Evolutionary conservation across 2,797 vertebrate species (phyloP), one percentile per base, ranked within the genome.

Genomic region (Ciconia nigra): DNA sequence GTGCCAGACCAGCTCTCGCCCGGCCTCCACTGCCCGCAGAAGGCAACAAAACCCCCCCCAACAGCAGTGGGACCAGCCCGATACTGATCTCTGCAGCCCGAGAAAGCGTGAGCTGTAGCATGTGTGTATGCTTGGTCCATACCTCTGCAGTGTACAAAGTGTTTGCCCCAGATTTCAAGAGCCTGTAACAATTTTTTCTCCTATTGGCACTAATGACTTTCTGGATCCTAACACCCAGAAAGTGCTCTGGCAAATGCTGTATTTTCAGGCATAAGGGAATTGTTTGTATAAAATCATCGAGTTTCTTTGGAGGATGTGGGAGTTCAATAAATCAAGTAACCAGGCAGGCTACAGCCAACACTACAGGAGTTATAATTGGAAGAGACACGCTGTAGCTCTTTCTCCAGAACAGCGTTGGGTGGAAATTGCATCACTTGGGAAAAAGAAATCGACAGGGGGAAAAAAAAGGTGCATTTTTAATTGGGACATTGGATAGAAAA

Each of bases 91-190:
- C 69, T 37, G 80, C 72, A 71, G 63, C 51, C 19, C 72, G 18
- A 28, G 42, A 10, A 10, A 35, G 12, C 1, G 1, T 6, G 47
- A 80, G 52, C 88, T 65, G 2, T 7, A 18, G 44, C 31, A 1
- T 6, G 4, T 1, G 7, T 15, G 15, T n/a, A 1, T 5, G n/a
- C 37, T 26, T 15, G 39, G 63, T 26, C 59, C n/a, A 1, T 3
- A 21, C 11, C 41, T 26, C 85, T 51, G 52, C 78, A 37, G 49
- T 1, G 17, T 4, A 35, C 61, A 10, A 6, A n/a, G 33, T 2
- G 9, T 37, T 54, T 66, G 63, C 18, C 33, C 62, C 69, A 33
- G 16, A 26, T 51, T 61, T 44, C 46, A 47, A 47, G 13, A 66
- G 13, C 62, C 52, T 7, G 0, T 15, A 58, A 9, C 29, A 13